These are phyloP conservation scores for Monoplex corrugatus DNA, from an alignment of 2,888 invertebrate genomes.

Conservation along the genomic window DNA sequence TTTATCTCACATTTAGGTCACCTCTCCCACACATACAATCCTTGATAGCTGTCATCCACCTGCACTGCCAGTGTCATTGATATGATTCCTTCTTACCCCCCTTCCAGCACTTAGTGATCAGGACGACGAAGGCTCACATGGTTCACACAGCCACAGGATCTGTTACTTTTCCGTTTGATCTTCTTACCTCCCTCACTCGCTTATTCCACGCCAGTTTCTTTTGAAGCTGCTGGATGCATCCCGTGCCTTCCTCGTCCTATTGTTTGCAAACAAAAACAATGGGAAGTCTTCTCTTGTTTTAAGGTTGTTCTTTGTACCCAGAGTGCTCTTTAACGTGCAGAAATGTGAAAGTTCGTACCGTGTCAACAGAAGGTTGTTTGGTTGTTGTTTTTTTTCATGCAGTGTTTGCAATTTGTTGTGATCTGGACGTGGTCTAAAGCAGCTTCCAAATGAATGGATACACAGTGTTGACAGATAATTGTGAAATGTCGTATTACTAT, in stretches of 20 bases:
- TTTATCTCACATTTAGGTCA: too few relatives aligned
- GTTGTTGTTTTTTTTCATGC: too few relatives aligned
- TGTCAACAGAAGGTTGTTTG: background rate
- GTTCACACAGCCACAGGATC: background rate
- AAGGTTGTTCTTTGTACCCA: conserved; percentile 33
- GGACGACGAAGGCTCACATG: background rate
- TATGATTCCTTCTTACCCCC: background rate
- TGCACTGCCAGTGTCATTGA: background rate
- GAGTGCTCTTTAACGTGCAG: background rate
- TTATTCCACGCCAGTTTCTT: background rate
- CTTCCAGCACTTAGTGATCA: background rate
- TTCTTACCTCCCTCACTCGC: background rate
- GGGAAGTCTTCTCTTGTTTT: conserved; percentile 39
- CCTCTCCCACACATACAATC: background rate
- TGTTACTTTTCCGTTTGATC: background rate
- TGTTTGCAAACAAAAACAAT: conserved; percentile 38
- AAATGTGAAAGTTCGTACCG: conserved; percentile 4
- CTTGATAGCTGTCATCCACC: background rate
- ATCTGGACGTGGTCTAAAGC: too few relatives aligned
- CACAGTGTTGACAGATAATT: too few relatives aligned
- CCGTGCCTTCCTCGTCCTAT: background rate
- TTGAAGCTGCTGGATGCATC: conserved; percentile 20
- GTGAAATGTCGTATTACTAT: too few relatives aligned
- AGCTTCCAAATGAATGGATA: too few relatives aligned
- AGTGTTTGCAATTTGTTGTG: too few relatives aligned